phyloP scores from a whole-genome alignment of 2,113 vertebrate genomes.

The Hymenochirus boettgeri region DNA sequence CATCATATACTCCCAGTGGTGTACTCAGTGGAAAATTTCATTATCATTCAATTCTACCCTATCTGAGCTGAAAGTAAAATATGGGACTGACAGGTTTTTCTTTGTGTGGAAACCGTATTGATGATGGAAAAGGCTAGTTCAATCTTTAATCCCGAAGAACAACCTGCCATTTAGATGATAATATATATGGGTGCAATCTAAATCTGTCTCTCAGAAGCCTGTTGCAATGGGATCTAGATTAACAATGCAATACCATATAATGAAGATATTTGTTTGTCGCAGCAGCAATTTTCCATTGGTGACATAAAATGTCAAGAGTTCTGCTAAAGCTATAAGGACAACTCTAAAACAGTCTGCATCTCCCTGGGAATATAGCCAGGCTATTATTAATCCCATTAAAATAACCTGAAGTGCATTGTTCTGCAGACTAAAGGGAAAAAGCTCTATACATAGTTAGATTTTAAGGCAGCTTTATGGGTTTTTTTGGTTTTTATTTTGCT shows the following conservation, averaged over 20 bases:
- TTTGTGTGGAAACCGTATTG: constrained; percentile 55
- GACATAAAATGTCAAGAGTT: constrained; percentile 53
- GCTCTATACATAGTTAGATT: no score
- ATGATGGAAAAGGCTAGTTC: constrained; percentile 62
- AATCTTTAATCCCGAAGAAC: constrained; percentile 64
- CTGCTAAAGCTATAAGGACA: background rate
- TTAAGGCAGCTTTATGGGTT: no score
- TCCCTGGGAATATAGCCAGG: constrained; percentile 2
- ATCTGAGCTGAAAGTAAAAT: constrained; percentile 52
- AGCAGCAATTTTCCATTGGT: constrained; percentile 58
- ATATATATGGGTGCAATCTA: constrained; percentile 60
- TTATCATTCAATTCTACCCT: constrained; percentile 57
- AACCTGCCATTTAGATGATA: constrained; percentile 58
- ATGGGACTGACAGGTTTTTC: constrained; percentile 56
- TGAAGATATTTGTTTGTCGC: constrained; percentile 58
- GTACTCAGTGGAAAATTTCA: constrained; percentile 57
- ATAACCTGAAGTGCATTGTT: background rate
- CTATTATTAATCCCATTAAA: constrained; percentile 13
- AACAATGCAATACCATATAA: constrained; percentile 59
- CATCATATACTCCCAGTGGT: constrained; percentile 42
- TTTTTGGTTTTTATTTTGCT: no score
- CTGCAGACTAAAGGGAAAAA: no score
- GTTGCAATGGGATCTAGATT: constrained; percentile 59
- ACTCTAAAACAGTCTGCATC: constrained; percentile 19
- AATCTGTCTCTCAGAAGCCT: constrained; percentile 49